These are phyloP conservation scores for Catostylus mosaicus DNA, from an alignment of 30 jellyfish, hydroid and myxozoan genomes.

Conservation along the genomic window DNA sequence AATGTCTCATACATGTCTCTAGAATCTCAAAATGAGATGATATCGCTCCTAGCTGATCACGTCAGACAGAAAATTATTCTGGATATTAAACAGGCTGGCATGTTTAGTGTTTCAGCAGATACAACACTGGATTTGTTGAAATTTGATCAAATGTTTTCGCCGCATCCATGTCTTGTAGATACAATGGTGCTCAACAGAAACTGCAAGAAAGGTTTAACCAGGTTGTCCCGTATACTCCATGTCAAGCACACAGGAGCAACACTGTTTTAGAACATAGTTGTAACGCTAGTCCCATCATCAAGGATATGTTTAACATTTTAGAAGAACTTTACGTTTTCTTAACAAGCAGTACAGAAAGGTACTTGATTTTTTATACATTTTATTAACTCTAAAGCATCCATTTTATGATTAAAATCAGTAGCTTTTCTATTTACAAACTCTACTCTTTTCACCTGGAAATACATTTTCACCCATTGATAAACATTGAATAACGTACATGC, in stretches of 20 bases:
- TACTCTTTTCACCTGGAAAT: neutral
- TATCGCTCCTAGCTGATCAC: conserved; percentile 40
- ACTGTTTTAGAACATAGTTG: conserved; percentile 52
- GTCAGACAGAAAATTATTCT: conserved; percentile 29
- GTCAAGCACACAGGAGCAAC: conserved; percentile 52
- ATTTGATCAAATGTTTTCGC: conserved; percentile 20
- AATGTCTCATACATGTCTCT: conserved; percentile 55
- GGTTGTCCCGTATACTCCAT: conserved; percentile 36
- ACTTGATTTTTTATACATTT: neutral
- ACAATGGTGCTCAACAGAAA: conserved; percentile 31
- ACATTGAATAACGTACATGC: neutral
- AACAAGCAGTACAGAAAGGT: conserved; percentile 56
- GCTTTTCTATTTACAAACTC: neutral
- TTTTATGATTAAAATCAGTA: no score
- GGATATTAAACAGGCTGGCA: conserved; percentile 31
- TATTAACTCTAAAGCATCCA: no score
- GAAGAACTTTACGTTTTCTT: conserved; percentile 42
- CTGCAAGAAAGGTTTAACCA: conserved; percentile 34
- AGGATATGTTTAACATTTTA: conserved; percentile 19
- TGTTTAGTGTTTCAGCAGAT: conserved; percentile 66
- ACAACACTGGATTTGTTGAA: conserved; percentile 48
- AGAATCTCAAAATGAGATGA: conserved; percentile 56
- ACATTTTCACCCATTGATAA: neutral
- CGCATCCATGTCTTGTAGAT: conserved; percentile 52
- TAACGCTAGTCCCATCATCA: conserved; percentile 48